phyloP scores from a whole-genome alignment of 1,140 invertebrate species.

The Musca domestica region DNA sequence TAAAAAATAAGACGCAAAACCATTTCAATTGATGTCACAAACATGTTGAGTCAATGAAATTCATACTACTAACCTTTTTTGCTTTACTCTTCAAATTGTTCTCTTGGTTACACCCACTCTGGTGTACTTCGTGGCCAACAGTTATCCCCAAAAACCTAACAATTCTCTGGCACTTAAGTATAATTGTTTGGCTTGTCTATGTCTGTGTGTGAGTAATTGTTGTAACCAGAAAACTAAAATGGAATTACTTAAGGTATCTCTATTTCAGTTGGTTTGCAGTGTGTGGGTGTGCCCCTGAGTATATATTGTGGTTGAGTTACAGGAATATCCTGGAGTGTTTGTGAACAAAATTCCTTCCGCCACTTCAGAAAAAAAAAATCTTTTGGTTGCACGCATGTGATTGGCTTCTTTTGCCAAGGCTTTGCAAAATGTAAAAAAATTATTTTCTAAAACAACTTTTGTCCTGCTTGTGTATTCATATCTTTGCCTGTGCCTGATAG shows the following conservation, averaged over 20 bases:
- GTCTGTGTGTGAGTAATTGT: not conserved
- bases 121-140: not conserved
- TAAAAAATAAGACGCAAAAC: no score
- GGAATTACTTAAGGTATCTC: conserved; percentile 6
- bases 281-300: not conserved
- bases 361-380: not conserved
- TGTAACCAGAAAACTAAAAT: conserved; percentile 14
- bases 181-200: not conserved
- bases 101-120: not conserved
- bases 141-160: no score
- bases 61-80: conserved; percentile 39
- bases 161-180: no score
- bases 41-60: conserved; percentile 39
- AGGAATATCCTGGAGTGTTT: not conserved
- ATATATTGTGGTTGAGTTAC: not conserved
- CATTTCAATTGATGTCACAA: not conserved
- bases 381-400: not conserved
- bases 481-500: conserved; percentile 12
- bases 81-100: no score
- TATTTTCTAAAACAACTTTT: not conserved
- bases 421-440: no score
- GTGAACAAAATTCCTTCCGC: not conserved
- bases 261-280: not conserved
- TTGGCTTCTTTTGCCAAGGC: not conserved
- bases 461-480: not conserved